Evolutionary conservation across 2,113 vertebrate genomes (phyloP).

Genomic region (Trematomus loennbergii): DNA sequence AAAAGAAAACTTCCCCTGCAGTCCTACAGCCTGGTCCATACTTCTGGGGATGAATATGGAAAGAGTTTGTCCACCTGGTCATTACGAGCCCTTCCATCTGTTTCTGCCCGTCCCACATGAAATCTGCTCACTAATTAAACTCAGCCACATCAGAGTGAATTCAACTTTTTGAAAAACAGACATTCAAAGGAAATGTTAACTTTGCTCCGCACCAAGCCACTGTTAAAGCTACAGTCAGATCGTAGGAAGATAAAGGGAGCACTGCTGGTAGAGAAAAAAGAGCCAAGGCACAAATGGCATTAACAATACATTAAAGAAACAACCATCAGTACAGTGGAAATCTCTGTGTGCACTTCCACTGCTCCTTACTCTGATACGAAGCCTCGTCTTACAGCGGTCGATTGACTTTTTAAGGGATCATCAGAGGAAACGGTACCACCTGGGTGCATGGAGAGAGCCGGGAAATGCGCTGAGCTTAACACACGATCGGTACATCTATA

Average conservation of each 20-base stretch:
- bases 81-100: conserved; percentile 40
- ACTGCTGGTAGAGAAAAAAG: not conserved
- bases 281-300: conserved; percentile 6
- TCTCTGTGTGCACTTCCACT: conserved; percentile 8
- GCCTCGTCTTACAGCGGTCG: conserved; percentile 29
- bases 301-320: conserved; percentile 22
- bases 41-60: conserved; percentile 36
- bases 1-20: not conserved
- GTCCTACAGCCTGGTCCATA: conserved; percentile 17
- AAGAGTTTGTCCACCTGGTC: conserved; percentile 42
- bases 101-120: conserved; percentile 21
- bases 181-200: not conserved
- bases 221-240: not conserved
- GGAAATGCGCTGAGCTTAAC: conserved; percentile 47
- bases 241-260: not conserved
- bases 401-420: conserved; percentile 51
- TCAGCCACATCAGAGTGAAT: not conserved
- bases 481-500: conserved; percentile 29
- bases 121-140: conserved; percentile 20
- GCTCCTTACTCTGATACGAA: conserved; percentile 22
- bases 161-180: not conserved
- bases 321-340: not conserved
- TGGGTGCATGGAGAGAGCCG: not conserved
- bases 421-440: conserved; percentile 42
- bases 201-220: not conserved